Evolutionary conservation across 2,797 vertebrate genomes (phyloP).

Genomic region (Myiothlypis coronata): DNA sequence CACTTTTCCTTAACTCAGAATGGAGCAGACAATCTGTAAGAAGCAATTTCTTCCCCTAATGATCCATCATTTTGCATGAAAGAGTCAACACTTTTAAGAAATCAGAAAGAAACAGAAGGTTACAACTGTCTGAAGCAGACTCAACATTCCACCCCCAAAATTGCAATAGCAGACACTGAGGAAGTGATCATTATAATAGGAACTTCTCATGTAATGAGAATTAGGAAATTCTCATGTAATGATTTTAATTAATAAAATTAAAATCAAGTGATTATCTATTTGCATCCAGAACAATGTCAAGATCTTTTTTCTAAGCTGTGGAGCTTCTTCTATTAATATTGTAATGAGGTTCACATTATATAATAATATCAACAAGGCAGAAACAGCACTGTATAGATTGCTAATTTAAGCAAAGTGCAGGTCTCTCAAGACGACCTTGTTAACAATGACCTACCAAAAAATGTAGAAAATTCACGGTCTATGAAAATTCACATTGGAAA

Average conservation of each 20-base stretch:
- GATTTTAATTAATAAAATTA: not conserved
- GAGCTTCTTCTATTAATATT: not conserved
- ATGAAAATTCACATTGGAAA: not conserved
- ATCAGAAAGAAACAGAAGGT: not conserved
- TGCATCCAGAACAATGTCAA: not conserved
- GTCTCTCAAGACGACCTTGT: not conserved
- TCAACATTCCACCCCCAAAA: not conserved
- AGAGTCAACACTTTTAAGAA: not conserved
- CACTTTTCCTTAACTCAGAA: not conserved
- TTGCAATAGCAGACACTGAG: not conserved
- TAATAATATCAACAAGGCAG: not conserved
- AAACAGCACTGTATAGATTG: not conserved
- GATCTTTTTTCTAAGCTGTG: not conserved
- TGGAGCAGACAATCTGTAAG: not conserved
- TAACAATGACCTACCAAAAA: not conserved
- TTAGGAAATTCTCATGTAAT: not conserved
- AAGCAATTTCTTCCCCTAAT: not conserved
- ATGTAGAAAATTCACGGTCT: not conserved
- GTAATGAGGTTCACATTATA: not conserved
- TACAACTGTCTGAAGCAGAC: not conserved
- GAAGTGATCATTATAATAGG: not conserved
- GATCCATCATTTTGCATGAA: not conserved
- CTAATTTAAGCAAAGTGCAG: not conserved
- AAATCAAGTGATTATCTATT: not conserved
- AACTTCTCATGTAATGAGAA: not conserved